A percentile compares a stretch with the other conserved stretches of the same genome.
Evolutionary conservation across 1,140 invertebrate species (phyloP).

Genomic region (Holotrichia oblita): DNA sequence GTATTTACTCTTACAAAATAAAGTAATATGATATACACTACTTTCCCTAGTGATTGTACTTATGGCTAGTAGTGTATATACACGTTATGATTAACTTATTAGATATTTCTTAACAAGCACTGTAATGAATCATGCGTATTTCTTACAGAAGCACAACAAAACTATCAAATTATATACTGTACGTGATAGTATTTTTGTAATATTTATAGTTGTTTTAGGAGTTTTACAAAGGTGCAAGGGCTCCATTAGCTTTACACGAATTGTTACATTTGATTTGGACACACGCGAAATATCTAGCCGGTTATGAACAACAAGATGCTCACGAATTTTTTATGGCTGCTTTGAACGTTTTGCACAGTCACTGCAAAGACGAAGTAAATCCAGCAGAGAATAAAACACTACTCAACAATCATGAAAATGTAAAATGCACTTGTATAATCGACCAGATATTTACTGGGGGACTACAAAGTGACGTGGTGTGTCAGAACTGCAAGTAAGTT

Average conservation of each 20-base stretch:
- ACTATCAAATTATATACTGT: background rate
- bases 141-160: background rate
- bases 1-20: too few relatives aligned
- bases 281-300: constrained; percentile 92
- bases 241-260: constrained; percentile 87
- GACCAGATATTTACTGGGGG: constrained; percentile 97
- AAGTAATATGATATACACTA: too few relatives aligned
- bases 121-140: background rate
- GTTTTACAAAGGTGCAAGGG: constrained; percentile 92
- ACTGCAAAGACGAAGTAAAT: constrained; percentile 62
- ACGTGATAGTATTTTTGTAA: constrained; percentile 3
- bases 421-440: constrained; percentile 95
- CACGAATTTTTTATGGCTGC: constrained; percentile 99
- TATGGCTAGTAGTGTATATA: too few relatives aligned
- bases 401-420: constrained; percentile 54
- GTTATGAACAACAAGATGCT: constrained; percentile 98
- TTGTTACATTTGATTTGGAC: constrained; percentile 96
- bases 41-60: too few relatives aligned
- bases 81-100: too few relatives aligned
- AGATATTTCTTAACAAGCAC: too few relatives aligned
- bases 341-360: constrained; percentile 90
- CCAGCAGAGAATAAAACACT: background rate
- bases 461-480: constrained; percentile 96
- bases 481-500: constrained; percentile 88
- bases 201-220: constrained; percentile 64